phyloP scores from a whole-genome alignment of 2,113 vertebrate genomes.

The Columba livia region DNA sequence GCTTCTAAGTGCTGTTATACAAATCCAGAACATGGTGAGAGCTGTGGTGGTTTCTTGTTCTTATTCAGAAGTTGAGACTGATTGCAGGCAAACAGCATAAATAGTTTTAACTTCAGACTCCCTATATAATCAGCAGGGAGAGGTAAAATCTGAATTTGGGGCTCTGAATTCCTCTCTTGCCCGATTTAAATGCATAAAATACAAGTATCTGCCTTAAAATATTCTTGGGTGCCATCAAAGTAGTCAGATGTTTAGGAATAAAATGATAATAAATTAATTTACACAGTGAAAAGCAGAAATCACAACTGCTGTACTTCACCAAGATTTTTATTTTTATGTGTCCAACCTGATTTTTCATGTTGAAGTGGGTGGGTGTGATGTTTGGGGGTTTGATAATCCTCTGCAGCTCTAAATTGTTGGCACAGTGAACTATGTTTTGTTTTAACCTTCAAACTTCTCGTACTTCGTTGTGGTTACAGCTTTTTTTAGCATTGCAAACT shows the following conservation, averaged over 20 bases:
- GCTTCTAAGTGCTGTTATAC: not conserved
- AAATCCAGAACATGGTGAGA: not conserved
- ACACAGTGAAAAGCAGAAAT: not conserved
- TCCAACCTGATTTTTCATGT: not conserved
- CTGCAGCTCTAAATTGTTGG: slow-evolving; percentile 20
- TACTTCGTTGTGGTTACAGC: not conserved
- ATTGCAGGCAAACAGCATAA: not conserved
- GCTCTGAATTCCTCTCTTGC: not conserved
- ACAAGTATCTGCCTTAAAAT: not conserved
- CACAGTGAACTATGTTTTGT: slow-evolving; percentile 44
- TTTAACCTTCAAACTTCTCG: slow-evolving; percentile 54
- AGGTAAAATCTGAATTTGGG: not conserved
- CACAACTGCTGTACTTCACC: not conserved
- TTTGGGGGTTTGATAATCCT: slow-evolving; percentile 1
- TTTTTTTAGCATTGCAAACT: slow-evolving; percentile 43
- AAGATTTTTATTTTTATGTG: not conserved
- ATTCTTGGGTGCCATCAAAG: not conserved
- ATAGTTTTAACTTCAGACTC: not conserved
- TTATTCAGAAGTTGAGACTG: not conserved
- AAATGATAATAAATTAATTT: not conserved
- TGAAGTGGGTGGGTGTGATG: slow-evolving; percentile 8
- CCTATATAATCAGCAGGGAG: not conserved
- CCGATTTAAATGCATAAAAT: not conserved
- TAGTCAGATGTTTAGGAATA: not conserved
- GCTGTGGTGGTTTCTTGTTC: not conserved